Conservation (phyloP, 2,113 vertebrate species). For the Upupa epops region DNA sequence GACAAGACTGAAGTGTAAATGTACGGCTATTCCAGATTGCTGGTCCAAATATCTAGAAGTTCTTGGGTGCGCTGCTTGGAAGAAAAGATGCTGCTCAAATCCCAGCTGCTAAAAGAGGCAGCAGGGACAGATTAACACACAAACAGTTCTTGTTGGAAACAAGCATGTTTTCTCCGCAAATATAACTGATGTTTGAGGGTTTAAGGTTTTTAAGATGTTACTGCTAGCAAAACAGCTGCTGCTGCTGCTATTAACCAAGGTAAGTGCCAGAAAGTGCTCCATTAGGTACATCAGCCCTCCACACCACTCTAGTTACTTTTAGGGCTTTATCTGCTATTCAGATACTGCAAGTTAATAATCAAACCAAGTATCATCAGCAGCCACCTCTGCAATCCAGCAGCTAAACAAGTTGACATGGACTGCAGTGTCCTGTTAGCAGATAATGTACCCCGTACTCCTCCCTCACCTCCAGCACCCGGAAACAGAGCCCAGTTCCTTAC, state of each 20-base stretch:
- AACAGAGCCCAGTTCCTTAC: neutral
- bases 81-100: neutral
- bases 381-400: neutral
- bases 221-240: neutral
- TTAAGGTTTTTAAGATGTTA: neutral
- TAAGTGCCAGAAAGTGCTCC: neutral
- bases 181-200: neutral
- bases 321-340: neutral
- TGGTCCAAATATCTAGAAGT: neutral
- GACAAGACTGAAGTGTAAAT: neutral
- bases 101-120: neutral
- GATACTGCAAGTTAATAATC: conserved; percentile 2
- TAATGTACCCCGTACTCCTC: neutral
- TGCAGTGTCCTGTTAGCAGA: neutral
- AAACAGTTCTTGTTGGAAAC: neutral
- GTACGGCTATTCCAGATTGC: neutral
- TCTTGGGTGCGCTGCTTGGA: neutral
- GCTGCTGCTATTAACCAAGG: neutral
- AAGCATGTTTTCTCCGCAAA: neutral
- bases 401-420: neutral
- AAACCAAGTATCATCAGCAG: neutral
- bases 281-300: neutral
- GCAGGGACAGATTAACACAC: neutral
- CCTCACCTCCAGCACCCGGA: neutral
- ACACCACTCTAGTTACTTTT: neutral